Percentiles rank a stretch among this genome's conserved stretches.
Conservation (phyloP, 2,797 vertebrate species). For the Thripadectes ignobilis region DNA sequence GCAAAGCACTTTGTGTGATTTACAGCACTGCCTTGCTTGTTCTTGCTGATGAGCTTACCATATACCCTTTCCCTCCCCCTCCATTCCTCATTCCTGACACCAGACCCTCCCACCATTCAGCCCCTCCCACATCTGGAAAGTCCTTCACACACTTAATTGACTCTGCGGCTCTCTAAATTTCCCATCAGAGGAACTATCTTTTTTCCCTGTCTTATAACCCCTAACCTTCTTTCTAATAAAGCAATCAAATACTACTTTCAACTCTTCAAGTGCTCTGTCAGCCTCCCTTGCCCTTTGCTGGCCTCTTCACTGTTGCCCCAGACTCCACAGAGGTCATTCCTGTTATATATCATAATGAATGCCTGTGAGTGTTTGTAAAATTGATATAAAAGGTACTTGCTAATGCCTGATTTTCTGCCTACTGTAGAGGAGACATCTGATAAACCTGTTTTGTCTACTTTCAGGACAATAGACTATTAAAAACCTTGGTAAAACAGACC, state of each 20-base stretch:
- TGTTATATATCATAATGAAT: constrained; percentile 32
- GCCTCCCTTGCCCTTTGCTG: constrained; percentile 10
- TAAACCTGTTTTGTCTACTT: background rate
- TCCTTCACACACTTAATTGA: background rate
- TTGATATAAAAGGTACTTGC: background rate
- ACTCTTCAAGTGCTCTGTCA: constrained; percentile 9
- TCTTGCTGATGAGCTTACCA: background rate
- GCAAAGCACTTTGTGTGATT: constrained; percentile 5
- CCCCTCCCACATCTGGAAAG: background rate
- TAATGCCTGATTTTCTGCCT: background rate
- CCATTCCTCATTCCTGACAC: background rate
- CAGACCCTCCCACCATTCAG: background rate
- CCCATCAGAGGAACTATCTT: constrained; percentile 15
- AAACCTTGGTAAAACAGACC: background rate
- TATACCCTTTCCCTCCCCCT: background rate
- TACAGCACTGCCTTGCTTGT: background rate
- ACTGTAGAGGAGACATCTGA: background rate
- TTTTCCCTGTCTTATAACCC: constrained; percentile 16
- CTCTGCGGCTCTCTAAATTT: background rate
- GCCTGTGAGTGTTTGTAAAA: background rate
- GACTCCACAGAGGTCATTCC: background rate
- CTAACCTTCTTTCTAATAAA: constrained; percentile 62
- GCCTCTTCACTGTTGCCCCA: background rate
- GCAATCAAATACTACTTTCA: constrained; percentile 36
- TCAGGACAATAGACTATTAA: background rate